Evolutionary conservation across 2,113 vertebrate species (phyloP).

Genomic region (Microcebus ravelobensis): DNA sequence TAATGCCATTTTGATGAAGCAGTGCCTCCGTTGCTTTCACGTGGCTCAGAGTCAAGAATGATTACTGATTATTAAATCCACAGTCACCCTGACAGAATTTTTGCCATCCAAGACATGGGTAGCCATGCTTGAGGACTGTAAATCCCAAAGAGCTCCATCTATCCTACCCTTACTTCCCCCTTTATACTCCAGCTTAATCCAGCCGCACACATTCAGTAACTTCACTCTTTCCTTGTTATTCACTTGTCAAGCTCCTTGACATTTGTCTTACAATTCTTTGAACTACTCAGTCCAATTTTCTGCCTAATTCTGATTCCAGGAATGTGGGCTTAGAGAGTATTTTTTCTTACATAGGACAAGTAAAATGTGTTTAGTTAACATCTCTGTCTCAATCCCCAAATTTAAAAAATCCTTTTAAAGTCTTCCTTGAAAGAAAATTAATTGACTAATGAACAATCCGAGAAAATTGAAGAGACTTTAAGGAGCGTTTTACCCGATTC

Average conservation of each 20-base stretch:
- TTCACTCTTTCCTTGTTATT: not conserved
- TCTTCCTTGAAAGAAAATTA: constrained; percentile 53
- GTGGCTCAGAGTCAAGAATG: not conserved
- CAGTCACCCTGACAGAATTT: not conserved
- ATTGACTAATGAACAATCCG: constrained; percentile 9
- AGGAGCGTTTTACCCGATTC: not conserved
- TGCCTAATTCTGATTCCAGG: constrained; percentile 53
- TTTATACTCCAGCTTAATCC: not conserved
- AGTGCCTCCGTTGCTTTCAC: not conserved
- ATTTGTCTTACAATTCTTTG: constrained; percentile 54
- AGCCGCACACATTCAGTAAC: not conserved
- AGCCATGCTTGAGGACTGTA: not conserved
- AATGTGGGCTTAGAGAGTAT: constrained; percentile 34
- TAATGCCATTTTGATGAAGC: constrained; percentile 9
- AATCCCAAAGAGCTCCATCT: not conserved
- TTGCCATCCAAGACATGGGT: not conserved
- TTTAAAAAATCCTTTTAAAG: constrained; percentile 38
- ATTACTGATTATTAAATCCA: constrained; percentile 34
- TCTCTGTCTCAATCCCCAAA: not conserved
- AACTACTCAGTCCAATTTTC: constrained; percentile 59
- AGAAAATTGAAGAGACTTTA: constrained; percentile 17
- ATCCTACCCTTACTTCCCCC: not conserved
- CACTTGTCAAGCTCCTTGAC: constrained; percentile 35
- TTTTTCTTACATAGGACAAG: constrained; percentile 17
- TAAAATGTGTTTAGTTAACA: constrained; percentile 44